Percentiles rank a stretch among this genome's conserved stretches.
Conservation (phyloP, 37 sponge, comb jelly and placozoan genomes). For the Halisarca cf. caerulea region DNA sequence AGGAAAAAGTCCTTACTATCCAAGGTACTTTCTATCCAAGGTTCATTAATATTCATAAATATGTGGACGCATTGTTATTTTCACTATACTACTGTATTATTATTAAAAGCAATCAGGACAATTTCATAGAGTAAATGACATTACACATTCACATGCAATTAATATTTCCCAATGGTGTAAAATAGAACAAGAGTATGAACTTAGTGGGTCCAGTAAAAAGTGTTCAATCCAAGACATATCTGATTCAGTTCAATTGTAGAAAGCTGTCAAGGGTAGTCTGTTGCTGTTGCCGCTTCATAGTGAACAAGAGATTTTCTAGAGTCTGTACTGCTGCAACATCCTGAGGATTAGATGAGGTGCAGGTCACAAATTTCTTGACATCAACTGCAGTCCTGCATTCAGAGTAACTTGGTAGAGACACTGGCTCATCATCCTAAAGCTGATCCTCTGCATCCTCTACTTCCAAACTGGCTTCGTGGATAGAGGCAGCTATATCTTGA, state of each 20-base stretch:
- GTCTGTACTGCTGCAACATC: conserved; percentile 9
- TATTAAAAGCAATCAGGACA: too few relatives aligned
- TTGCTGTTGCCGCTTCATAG: not conserved
- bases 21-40: too few relatives aligned
- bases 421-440: conserved; percentile 14
- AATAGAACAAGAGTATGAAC: too few relatives aligned
- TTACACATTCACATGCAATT: too few relatives aligned
- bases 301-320: not conserved
- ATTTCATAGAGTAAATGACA: too few relatives aligned
- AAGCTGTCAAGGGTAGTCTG: conserved; percentile 11
- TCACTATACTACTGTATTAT: too few relatives aligned
- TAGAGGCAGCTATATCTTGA: conserved; percentile 15
- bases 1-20: too few relatives aligned
- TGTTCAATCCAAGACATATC: not conserved
- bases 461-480: not conserved
- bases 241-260: not conserved
- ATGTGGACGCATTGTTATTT: too few relatives aligned
- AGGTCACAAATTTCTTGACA: conserved; percentile 1
- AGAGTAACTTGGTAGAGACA: not conserved
- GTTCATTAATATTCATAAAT: too few relatives aligned
- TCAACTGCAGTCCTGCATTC: conserved; percentile 11
- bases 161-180: too few relatives aligned
- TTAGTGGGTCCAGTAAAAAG: not conserved
- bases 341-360: not conserved
- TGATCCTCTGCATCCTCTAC: not conserved